A percentile compares a stretch with the other conserved stretches of the same genome.
Evolutionary conservation across 37 sponge, comb jelly and placozoan species (phyloP).

Genomic region (Eunapius fragilis): DNA sequence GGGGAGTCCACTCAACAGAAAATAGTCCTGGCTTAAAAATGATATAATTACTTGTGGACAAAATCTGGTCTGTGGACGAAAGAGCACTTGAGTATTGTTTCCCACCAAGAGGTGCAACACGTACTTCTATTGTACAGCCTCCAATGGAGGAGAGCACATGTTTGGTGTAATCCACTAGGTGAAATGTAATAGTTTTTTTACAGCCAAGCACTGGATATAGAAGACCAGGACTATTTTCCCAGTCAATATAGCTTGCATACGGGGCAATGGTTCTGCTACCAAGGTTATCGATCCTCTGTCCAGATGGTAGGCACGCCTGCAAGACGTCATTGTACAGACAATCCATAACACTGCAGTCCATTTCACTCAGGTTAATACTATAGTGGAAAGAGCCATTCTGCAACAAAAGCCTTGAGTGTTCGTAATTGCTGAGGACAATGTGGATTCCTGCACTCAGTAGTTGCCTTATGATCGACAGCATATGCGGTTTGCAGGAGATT

Average conservation of each 20-base stretch:
- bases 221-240: conserved; percentile 14
- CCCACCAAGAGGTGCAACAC: not conserved
- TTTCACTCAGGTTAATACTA: not conserved
- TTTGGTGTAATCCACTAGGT: conserved; percentile 17
- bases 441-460: not conserved
- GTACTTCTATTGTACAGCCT: not conserved
- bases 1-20: conserved; percentile 45
- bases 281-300: not conserved
- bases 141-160: not conserved
- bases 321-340: not conserved
- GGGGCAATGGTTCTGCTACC: conserved; percentile 12
- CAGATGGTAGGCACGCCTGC: not conserved
- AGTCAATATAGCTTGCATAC: conserved; percentile 14
- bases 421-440: not conserved
- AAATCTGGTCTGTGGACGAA: not conserved
- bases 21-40: too few relatives aligned
- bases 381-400: not conserved
- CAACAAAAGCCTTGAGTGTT: not conserved
- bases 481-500: not conserved
- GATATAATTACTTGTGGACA: not conserved
- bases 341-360: not conserved
- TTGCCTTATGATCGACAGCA: not conserved
- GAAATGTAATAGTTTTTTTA: conserved; percentile 7
- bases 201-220: conserved; percentile 17
- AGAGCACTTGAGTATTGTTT: not conserved